Evolutionary conservation across 2,888 invertebrate species (phyloP).

Genomic region (Apeira syringaria): DNA sequence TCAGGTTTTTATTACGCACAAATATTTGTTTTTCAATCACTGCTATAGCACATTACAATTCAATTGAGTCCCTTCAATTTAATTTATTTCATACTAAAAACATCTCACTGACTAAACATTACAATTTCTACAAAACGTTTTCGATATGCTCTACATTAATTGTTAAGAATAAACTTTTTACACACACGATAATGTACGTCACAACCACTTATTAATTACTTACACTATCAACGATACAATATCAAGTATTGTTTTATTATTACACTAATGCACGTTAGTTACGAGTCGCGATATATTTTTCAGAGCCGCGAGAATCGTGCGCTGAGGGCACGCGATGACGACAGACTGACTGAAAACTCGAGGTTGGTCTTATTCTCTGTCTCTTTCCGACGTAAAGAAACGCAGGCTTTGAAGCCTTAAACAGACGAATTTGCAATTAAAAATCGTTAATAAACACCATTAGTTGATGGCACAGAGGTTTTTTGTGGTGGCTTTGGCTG

Average conservation of each 20-base stretch:
- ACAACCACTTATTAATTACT: slow-evolving; percentile 42
- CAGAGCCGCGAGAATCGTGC: slow-evolving; percentile 30
- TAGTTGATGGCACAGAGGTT: slow-evolving; percentile 22
- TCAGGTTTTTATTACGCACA: too few species aligned
- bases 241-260: too few species aligned
- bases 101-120: too few species aligned
- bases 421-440: slow-evolving; percentile 50
- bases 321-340: slow-evolving; percentile 32
- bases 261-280: slow-evolving; percentile 40
- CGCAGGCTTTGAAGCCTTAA: slow-evolving; percentile 29
- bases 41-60: too few species aligned
- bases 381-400: slow-evolving; percentile 36
- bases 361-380: slow-evolving; percentile 36
- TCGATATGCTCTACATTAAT: too few species aligned
- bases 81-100: too few species aligned
- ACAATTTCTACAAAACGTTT: too few species aligned
- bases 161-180: not conserved
- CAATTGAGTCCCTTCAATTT: too few species aligned
- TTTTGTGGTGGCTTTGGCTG: slow-evolving; percentile 8
- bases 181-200: slow-evolving; percentile 25
- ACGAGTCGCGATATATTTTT: slow-evolving; percentile 31
- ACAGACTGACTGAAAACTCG: slow-evolving; percentile 43
- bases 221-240: too few species aligned
- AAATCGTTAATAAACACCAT: slow-evolving; percentile 53
- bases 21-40: too few species aligned